Conservation (phyloP, 64 coral and sea anemone genomes). For the Pocillopora verrucosa region DNA sequence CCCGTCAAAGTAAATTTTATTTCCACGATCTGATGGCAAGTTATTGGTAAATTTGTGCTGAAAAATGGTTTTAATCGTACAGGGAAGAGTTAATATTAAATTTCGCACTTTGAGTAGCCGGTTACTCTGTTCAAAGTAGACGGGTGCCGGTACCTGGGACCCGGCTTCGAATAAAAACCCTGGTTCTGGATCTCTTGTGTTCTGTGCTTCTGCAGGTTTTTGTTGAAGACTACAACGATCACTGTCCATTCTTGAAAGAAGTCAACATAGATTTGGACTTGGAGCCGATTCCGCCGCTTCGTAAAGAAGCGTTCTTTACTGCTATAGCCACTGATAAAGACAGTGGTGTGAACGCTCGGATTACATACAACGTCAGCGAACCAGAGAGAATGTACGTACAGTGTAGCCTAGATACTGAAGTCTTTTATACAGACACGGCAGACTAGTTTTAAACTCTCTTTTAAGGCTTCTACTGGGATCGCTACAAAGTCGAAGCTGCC, state of each 20-base stretch:
- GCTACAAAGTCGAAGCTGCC: too few species aligned
- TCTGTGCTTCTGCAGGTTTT: conserved; percentile 50
- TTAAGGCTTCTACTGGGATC: too few species aligned
- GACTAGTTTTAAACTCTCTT: background rate
- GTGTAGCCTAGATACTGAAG: background rate
- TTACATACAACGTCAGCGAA: conserved; percentile 59
- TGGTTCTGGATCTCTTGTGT: too few species aligned
- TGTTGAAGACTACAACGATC: conserved; percentile 85
- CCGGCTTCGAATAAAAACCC: too few species aligned
- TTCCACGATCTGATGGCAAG: too few species aligned
- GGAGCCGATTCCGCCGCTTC: conserved; percentile 88
- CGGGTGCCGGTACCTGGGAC: too few species aligned
- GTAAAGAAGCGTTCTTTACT: conserved; percentile 77
- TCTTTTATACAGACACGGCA: background rate
- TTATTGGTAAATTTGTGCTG: too few species aligned
- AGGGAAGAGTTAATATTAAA: too few species aligned
- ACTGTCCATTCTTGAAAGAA: conserved; percentile 78
- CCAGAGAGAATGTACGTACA: conserved; percentile 48
- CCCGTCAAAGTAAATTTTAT: too few species aligned
- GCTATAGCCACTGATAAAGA: conserved; percentile 79
- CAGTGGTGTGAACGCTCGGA: conserved; percentile 68
- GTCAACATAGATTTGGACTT: conserved; percentile 66
- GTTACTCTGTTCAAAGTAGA: too few species aligned
- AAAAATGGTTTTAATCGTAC: too few species aligned
- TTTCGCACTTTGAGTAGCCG: too few species aligned